These are phyloP conservation scores for Hypanus sabinus DNA, from an alignment of 2,113 vertebrate genomes.

Conservation along the genomic window DNA sequence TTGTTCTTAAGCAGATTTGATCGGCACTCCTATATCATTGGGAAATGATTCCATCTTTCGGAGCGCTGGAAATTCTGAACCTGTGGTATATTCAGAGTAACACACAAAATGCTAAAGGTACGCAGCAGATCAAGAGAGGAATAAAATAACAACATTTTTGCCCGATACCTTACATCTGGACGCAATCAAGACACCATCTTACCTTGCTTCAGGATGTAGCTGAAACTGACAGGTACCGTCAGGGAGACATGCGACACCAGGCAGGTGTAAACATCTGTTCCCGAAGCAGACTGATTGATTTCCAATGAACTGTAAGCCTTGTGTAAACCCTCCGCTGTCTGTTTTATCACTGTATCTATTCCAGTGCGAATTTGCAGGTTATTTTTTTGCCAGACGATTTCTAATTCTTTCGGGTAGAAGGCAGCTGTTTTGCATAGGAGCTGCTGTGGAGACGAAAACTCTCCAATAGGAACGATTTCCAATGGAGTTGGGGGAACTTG, in stretches of 20 bases:
- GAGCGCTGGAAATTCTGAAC: no score
- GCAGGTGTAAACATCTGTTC: background rate
- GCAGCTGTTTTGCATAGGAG: background rate
- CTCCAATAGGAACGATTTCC: background rate
- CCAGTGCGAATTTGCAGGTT: background rate
- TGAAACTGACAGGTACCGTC: background rate
- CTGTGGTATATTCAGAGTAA: no score
- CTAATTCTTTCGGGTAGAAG: background rate
- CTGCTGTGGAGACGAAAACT: background rate
- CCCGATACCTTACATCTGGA: no score
- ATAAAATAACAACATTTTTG: no score
- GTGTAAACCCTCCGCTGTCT: background rate
- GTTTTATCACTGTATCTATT: background rate
- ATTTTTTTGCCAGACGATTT: background rate
- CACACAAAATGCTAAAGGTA: no score
- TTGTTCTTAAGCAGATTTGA: no score
- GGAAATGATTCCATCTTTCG: no score
- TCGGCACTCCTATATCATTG: no score
- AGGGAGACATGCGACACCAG: background rate
- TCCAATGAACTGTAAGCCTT: no score
- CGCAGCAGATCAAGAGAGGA: no score
- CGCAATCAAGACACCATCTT: no score
- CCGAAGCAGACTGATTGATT: no score
- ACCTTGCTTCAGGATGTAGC: background rate
- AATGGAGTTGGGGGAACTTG: background rate